Percentiles rank a stretch among this genome's conserved stretches.
Conservation (phyloP, 2,113 vertebrate genomes). For the Chamaetylas fuelleborni region DNA sequence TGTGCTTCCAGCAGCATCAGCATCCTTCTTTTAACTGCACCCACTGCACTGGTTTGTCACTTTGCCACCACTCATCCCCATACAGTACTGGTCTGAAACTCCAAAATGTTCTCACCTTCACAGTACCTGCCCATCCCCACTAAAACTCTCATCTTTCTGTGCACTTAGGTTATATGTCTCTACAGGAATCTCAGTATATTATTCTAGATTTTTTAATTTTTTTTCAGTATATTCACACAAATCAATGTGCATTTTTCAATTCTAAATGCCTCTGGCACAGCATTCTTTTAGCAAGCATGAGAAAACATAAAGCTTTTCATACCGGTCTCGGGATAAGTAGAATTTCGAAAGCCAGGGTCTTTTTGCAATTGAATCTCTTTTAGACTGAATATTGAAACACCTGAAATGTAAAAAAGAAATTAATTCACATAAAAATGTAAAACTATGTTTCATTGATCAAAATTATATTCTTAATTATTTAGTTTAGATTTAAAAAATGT, state of each 20-base stretch:
- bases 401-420: constrained; percentile 73
- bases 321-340: constrained; percentile 95
- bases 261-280: background rate
- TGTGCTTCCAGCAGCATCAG: background rate
- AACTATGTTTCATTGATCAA: background rate
- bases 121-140: background rate
- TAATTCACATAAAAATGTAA: background rate
- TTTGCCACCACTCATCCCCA: background rate
- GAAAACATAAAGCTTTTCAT: background rate
- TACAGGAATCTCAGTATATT: background rate
- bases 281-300: background rate
- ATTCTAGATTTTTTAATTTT: background rate
- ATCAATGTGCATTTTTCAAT: background rate
- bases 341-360: constrained; percentile 96
- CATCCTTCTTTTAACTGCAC: background rate
- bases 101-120: background rate
- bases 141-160: background rate
- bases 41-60: background rate
- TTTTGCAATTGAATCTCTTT: constrained; percentile 97
- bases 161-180: background rate
- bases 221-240: background rate
- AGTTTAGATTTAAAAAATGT: background rate
- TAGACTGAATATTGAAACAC: constrained; percentile 94
- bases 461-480: background rate
- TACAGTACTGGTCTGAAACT: background rate